These are phyloP conservation scores for Drosophila trapezifrons DNA, from an alignment of 1,140 invertebrate genomes.

Conservation along the genomic window DNA sequence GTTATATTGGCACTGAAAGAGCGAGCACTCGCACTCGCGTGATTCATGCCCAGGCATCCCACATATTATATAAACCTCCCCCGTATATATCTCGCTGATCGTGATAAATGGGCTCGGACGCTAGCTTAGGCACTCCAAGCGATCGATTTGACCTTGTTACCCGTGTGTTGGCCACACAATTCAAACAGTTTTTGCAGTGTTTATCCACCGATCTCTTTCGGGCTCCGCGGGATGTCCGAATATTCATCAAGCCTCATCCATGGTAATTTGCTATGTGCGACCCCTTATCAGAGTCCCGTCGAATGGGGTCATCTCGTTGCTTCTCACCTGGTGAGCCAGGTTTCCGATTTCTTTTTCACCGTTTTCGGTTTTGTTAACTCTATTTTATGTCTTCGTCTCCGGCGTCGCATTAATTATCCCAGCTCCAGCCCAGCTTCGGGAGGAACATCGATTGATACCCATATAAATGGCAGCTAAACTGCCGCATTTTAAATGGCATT, in stretches of 20 bases:
- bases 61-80: constrained; percentile 45
- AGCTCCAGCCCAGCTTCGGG: constrained; percentile 19
- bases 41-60: constrained; percentile 38
- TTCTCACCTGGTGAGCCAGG: constrained; percentile 6
- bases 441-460: constrained; percentile 64
- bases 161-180: constrained; percentile 12
- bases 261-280: constrained; percentile 23
- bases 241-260: neutral
- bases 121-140: constrained; percentile 27
- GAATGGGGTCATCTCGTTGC: constrained; percentile 54
- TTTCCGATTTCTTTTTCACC: constrained; percentile 63
- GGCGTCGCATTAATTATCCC: constrained; percentile 63
- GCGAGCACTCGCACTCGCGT: constrained; percentile 8
- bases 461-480: constrained; percentile 74
- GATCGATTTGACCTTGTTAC: constrained; percentile 45
- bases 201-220: neutral
- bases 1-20: constrained; percentile 18
- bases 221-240: constrained; percentile 24
- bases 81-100: constrained; percentile 24
- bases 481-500: constrained; percentile 67
- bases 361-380: constrained; percentile 41
- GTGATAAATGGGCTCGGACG: constrained; percentile 46
- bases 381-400: constrained; percentile 53
- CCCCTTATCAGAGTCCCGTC: constrained; percentile 38
- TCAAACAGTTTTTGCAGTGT: constrained; percentile 19